Evolutionary conservation across 2,797 vertebrate genomes (phyloP).

Genomic region (Anniella stebbinsi): DNA sequence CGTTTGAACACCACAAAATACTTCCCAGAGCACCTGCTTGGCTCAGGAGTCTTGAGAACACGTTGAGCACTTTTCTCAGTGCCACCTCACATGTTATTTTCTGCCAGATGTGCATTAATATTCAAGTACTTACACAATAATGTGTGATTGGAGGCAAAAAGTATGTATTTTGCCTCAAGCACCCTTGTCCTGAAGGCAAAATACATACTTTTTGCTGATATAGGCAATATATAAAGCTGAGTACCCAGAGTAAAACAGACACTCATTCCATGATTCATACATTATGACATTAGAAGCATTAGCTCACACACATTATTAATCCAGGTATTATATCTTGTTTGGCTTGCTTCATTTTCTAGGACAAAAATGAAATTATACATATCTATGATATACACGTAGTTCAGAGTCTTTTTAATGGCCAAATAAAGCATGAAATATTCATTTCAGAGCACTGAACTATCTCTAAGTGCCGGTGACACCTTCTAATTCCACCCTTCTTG

Average conservation of each 20-base stretch:
- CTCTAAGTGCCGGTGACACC: constrained; percentile 28
- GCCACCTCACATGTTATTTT: neutral
- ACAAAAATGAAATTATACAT: constrained; percentile 18
- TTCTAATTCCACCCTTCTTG: constrained; percentile 12
- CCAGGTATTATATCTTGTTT: neutral
- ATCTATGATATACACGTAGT: neutral
- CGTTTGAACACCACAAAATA: neutral
- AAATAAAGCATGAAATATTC: constrained; percentile 34
- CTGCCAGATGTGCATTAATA: neutral
- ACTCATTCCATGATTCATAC: neutral
- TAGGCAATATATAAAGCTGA: neutral
- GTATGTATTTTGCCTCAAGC: neutral
- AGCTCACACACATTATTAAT: neutral
- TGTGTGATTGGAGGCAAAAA: too few species aligned
- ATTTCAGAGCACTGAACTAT: constrained; percentile 32
- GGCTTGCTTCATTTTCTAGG: neutral
- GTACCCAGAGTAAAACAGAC: neutral
- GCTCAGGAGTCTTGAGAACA: constrained; percentile 23
- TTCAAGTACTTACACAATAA: neutral
- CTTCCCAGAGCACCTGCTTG: neutral
- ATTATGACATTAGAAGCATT: neutral
- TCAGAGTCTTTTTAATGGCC: constrained; percentile 2
- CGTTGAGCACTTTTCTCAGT: neutral
- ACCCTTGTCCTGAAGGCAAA: neutral
- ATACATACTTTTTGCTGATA: neutral